Base-by-base conservation (phyloP, 1,140 invertebrate genomes). In the Octopus bimaculoides region DNA sequence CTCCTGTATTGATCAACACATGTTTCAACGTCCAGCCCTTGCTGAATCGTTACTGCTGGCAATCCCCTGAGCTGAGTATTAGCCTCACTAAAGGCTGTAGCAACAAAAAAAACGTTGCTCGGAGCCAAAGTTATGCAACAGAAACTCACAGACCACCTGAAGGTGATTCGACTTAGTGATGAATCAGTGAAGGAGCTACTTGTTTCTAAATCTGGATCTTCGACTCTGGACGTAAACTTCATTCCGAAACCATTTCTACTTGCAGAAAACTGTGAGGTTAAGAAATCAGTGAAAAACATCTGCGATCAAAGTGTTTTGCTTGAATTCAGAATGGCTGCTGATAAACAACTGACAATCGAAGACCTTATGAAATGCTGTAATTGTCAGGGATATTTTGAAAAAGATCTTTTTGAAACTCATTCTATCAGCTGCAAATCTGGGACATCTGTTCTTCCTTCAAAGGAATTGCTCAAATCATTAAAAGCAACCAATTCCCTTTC, bases 331-430 rank as follows among this genome's bases (percentile, higher is more conserved):
- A 71, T 71, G 66, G 17, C 66, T 10, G 66, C 66, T 71, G 66
- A 71, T 71, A 71, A 71, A 14, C 8, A 14, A 71, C 26, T 71
- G 14, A 71, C 66, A n/a, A 71, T 71, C 26, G 66, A 71, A n/a
- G 66, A 71, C 14, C 66, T 71, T 6, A 14, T 12, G 17, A 71
- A 71, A 5, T 71, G 66, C 7, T 20, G 17, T n/a, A 20, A 20
- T 6, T 71, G 66, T 71, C 66, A 12, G 9, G 66, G 66, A n/a
- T 71, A 71, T 71, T 71, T 71, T 71, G 66, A 71, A 20, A 71
- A 71, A 71, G 2, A 14, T 71, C 17, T 71, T 14, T 71, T 71
- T 71, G 17, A 12, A 14, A 71, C 66, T 14, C 66, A 71, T 71
- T 71, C 66, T 6, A n/a, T 71, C 66, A 71, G 66, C 14, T 71